Evolutionary conservation across 2,888 invertebrate species (phyloP).

Genomic region (Alitta virens): DNA sequence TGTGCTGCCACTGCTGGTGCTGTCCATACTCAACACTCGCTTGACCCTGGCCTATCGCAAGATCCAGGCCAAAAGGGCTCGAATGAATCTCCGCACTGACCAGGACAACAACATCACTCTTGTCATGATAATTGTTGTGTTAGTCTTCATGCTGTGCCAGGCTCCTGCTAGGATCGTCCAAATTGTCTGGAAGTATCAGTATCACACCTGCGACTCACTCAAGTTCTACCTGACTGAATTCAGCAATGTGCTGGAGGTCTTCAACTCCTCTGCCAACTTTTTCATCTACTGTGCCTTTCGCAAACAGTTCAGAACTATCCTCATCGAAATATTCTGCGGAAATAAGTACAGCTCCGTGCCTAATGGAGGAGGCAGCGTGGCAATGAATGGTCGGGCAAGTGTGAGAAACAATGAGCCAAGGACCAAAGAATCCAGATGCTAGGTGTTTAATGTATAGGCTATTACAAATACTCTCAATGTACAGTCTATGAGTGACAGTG

Average conservation of each 20-base stretch:
- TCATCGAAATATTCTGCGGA: background rate
- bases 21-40: constrained; percentile 19
- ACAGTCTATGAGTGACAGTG: too few species aligned
- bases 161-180: constrained; percentile 21
- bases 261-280: constrained; percentile 26
- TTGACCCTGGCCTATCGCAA: constrained; percentile 17
- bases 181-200: constrained; percentile 14
- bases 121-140: constrained; percentile 22
- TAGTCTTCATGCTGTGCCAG: constrained; percentile 24
- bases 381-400: too few species aligned
- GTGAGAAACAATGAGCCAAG: too few species aligned
- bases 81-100: constrained; percentile 1
- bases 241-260: constrained; percentile 21
- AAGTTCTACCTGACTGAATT: constrained; percentile 9
- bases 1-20: constrained; percentile 21
- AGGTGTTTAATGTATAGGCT: too few species aligned
- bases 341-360: too few species aligned
- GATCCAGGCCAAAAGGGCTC: constrained; percentile 2
- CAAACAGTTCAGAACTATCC: constrained; percentile 19
- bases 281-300: constrained; percentile 24
- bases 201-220: background rate
- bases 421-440: too few species aligned
- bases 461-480: too few species aligned
- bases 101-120: constrained; percentile 24
- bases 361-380: too few species aligned